A percentile compares a stretch with the other conserved stretches of the same genome.
These are phyloP conservation scores for Lasioglossum albipes DNA, from an alignment of 1,140 invertebrate species.

Conservation along the genomic window DNA sequence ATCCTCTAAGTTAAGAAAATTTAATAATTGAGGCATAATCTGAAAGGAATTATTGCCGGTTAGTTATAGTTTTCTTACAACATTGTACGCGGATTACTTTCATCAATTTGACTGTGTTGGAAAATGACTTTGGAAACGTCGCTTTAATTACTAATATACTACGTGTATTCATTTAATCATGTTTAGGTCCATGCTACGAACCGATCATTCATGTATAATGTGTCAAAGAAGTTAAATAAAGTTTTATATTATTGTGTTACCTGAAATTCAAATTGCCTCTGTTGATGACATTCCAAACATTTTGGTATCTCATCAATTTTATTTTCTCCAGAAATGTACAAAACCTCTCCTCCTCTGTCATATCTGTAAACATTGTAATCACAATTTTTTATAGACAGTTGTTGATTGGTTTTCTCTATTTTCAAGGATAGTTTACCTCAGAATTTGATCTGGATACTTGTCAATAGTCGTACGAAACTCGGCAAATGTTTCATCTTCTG, in stretches of 20 bases:
- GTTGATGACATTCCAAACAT: slow-evolving; percentile 87
- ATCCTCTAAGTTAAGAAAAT: slow-evolving; percentile 85
- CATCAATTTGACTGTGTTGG: too few species aligned
- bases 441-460: slow-evolving; percentile 87
- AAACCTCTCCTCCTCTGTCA: slow-evolving; percentile 86
- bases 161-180: too few species aligned
- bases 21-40: slow-evolving; percentile 95
- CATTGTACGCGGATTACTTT: too few species aligned
- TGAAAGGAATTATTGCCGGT: slow-evolving; percentile 77
- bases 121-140: too few species aligned
- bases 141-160: too few species aligned
- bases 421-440: slow-evolving; percentile 78
- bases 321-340: slow-evolving; percentile 87
- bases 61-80: neutral
- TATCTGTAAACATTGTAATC: slow-evolving; percentile 82
- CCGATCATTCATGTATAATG: too few species aligned
- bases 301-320: slow-evolving; percentile 83
- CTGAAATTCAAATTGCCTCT: slow-evolving; percentile 95
- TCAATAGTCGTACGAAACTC: slow-evolving; percentile 84
- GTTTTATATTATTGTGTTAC: slow-evolving; percentile 60
- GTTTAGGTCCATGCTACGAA: too few species aligned
- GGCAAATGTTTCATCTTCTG: slow-evolving; percentile 87
- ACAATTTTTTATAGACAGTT: slow-evolving; percentile 5
- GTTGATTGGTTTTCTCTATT: neutral
- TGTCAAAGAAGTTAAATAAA: neutral